These are phyloP conservation scores for Gryllus bimaculatus DNA, from an alignment of 1,140 invertebrate species.

Conservation along the genomic window DNA sequence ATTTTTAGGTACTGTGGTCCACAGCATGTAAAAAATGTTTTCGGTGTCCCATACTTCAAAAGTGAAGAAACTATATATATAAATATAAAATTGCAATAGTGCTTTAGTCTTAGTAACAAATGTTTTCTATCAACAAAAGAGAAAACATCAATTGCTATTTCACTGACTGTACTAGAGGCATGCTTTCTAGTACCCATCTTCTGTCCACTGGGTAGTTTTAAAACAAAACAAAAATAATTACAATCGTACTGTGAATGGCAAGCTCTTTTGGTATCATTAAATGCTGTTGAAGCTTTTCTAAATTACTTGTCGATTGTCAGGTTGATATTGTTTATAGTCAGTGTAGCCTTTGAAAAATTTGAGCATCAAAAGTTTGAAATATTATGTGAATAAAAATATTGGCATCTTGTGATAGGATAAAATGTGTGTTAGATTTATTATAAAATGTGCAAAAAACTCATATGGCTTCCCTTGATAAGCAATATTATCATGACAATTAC, in stretches of 20 bases:
- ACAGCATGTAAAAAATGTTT: slow-evolving; percentile 7
- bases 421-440: no score
- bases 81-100: slow-evolving; percentile 10
- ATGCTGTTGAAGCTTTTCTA: not conserved
- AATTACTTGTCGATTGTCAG: not conserved
- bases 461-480: not conserved
- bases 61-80: not conserved
- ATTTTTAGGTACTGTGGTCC: slow-evolving; percentile 15
- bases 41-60: slow-evolving; percentile 12
- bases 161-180: slow-evolving; percentile 2
- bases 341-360: not conserved
- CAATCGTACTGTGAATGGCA: slow-evolving; percentile 10
- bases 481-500: not conserved
- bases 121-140: slow-evolving; percentile 3
- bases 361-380: no score
- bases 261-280: not conserved
- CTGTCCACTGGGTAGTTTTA: slow-evolving; percentile 7
- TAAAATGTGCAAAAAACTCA: not conserved
- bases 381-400: no score
- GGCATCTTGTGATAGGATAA: no score
- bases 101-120: slow-evolving; percentile 2
- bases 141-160: not conserved
- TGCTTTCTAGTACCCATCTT: slow-evolving; percentile 11
- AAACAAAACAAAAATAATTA: slow-evolving; percentile 1
- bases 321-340: not conserved